Percentiles rank a stretch among this genome's conserved stretches.
phyloP scores from a whole-genome alignment of 2,113 vertebrate genomes.

The Octodon degus region DNA sequence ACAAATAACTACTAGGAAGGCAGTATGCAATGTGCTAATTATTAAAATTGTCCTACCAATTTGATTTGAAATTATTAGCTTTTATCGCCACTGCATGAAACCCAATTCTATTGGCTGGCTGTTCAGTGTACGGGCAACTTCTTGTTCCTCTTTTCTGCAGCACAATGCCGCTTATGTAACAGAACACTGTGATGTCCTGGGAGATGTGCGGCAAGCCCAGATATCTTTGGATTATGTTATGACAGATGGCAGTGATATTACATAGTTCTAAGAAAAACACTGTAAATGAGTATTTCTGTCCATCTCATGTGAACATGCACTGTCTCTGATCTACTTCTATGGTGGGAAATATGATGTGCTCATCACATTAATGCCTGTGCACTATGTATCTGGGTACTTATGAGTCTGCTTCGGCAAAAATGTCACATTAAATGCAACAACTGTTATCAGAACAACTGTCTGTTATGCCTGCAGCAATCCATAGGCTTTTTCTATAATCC shows the following conservation, averaged over 20 bases:
- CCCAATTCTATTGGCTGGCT: background rate
- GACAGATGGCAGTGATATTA: slow-evolving; percentile 17
- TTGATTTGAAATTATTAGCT: background rate
- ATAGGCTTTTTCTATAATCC: background rate
- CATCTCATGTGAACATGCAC: background rate
- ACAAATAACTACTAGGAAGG: no score
- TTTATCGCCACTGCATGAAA: background rate
- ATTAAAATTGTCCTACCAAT: no score
- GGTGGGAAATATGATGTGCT: background rate
- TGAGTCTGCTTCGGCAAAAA: background rate
- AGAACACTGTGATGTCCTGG: background rate
- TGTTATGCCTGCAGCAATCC: background rate
- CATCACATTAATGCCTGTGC: background rate
- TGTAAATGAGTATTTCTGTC: slow-evolving; percentile 34
- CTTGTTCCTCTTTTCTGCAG: background rate
- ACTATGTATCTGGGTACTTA: background rate
- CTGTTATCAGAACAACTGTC: background rate
- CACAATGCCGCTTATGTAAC: background rate
- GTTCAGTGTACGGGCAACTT: background rate
- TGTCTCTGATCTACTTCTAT: slow-evolving; percentile 25
- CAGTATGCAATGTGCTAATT: no score
- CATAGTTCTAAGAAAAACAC: background rate
- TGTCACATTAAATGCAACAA: background rate
- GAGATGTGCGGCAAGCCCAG: background rate
- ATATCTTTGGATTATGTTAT: slow-evolving; percentile 13